Evolutionary conservation across 2,113 vertebrate species (phyloP).

Genomic region (Platycercus adscitus): DNA sequence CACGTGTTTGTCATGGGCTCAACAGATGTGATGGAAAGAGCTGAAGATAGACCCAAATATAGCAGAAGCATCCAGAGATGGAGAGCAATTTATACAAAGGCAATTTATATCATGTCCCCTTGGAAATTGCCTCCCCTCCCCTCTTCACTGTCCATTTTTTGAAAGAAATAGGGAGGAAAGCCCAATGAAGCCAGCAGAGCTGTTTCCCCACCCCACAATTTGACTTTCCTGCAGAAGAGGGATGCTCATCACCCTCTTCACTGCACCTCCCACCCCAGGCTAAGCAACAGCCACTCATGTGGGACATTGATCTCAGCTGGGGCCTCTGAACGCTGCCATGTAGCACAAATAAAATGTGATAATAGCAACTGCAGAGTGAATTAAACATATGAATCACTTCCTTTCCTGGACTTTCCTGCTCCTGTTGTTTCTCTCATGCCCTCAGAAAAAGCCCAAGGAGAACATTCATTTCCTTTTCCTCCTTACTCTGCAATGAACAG

Average conservation of each 20-base stretch:
- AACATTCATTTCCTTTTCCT: not conserved
- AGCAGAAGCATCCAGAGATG: not conserved
- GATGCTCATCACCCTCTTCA: not conserved
- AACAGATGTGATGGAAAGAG: not conserved
- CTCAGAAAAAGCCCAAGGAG: not conserved
- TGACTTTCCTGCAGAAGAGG: not conserved
- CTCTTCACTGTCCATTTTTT: not conserved
- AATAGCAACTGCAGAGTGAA: not conserved
- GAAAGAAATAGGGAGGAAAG: not conserved
- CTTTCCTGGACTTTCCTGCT: not conserved
- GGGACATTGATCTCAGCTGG: not conserved
- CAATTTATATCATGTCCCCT: not conserved
- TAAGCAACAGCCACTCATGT: not conserved
- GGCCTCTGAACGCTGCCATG: accelerated
- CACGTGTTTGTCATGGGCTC: not conserved
- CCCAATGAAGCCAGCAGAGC: not conserved
- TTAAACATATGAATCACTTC: slow-evolving; percentile 61
- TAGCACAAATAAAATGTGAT: not conserved
- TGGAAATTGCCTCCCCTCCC: not conserved
- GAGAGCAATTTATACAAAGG: not conserved
- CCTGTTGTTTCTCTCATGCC: not conserved
- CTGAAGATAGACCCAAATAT: not conserved
- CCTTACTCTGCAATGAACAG: not conserved
- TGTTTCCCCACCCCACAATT: not conserved
- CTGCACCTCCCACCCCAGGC: not conserved